phyloP scores from a whole-genome alignment of 2,797 vertebrate genomes.

The Pseudopleuronectes americanus region DNA sequence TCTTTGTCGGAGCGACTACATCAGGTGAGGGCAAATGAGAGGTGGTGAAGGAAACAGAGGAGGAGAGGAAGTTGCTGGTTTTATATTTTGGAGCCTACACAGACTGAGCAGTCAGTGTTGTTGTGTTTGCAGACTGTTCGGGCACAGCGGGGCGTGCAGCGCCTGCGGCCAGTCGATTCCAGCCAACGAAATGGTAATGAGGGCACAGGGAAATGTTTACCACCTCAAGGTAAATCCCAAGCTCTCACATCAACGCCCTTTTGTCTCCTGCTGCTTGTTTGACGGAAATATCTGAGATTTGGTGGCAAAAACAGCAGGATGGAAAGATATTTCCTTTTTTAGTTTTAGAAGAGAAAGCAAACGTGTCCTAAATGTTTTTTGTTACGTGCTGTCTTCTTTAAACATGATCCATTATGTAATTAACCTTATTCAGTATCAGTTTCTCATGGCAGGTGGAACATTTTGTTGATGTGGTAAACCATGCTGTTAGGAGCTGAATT shows the following conservation, averaged over 20 bases:
- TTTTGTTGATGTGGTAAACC: neutral
- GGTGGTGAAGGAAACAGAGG: neutral
- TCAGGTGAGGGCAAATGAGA: constrained; percentile 76
- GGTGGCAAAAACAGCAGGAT: neutral
- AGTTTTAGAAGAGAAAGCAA: neutral
- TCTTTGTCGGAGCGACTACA: constrained; percentile 86
- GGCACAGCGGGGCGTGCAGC: constrained; percentile 86
- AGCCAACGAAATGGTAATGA: constrained; percentile 90
- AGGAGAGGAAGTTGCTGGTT: constrained; percentile 20
- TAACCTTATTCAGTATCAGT: neutral
- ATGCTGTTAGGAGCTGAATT: neutral
- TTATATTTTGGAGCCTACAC: constrained; percentile 2
- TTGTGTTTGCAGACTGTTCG: constrained; percentile 82
- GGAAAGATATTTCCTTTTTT: neutral
- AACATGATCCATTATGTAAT: neutral
- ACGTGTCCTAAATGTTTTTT: neutral
- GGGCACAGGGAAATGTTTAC: constrained; percentile 87
- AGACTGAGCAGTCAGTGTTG: constrained; percentile 42
- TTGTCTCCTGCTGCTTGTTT: constrained; percentile 43
- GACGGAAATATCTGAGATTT: constrained; percentile 55
- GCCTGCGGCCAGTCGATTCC: constrained; percentile 88
- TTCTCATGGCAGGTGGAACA: neutral
- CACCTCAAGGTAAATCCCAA: constrained; percentile 85
- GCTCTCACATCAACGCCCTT: constrained; percentile 23
- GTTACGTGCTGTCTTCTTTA: neutral